Base-by-base conservation (phyloP, 2,113 vertebrate genomes). In the Bagarius yarrelli region DNA sequence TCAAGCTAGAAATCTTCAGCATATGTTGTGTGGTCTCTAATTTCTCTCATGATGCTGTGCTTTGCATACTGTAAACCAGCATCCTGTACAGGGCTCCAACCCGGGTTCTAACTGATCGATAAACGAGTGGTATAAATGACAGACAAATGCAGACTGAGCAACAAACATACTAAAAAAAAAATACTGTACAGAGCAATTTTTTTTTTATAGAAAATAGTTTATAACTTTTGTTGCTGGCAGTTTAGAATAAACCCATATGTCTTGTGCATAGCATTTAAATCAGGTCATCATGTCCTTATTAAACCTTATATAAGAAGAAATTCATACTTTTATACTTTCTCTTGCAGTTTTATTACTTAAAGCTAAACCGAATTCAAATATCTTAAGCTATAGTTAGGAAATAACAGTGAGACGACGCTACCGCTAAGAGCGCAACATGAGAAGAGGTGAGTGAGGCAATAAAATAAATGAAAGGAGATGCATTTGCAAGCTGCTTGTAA, bases 401-500 rank as follows among this genome's bases (percentile, higher is more conserved):
- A 74, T 14, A 56, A n/a, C 14, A 74, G 50, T 36, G 59, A 61
- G 76, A 8, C 53, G 19, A 47, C 53, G 19, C n/a, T 21, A 27
- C 1, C 5, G 9, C 30, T 12, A 34, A 78, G 12, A 50, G 27
- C 8, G 69, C 16, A 52, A 75, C 55, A 56, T 57, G 30, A n/a
- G 23, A n/a, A 56, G 19, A 27, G 11, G 50, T 18, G 66, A 9
- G 27, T 32, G 27, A 80, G 21, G 55, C 15, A 36, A 57, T 61
- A 25, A 79, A 52, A 83, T n/a, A 79, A 81, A 83, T 55, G 8
- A 81, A 76, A 82, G 56, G 53, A 52, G 5, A 47, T 44, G 47
- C 77, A 73, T 79, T 78, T 63, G 71, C 27, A 8, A 59, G 21
- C 57, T 84, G 69, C 72, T 77, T 82, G 72, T 82, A 80, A 80